Evolutionary conservation across 2,888 invertebrate species (phyloP), one percentile per base, ranked within the genome.

Genomic region (Tuberolachnus salignus): DNA sequence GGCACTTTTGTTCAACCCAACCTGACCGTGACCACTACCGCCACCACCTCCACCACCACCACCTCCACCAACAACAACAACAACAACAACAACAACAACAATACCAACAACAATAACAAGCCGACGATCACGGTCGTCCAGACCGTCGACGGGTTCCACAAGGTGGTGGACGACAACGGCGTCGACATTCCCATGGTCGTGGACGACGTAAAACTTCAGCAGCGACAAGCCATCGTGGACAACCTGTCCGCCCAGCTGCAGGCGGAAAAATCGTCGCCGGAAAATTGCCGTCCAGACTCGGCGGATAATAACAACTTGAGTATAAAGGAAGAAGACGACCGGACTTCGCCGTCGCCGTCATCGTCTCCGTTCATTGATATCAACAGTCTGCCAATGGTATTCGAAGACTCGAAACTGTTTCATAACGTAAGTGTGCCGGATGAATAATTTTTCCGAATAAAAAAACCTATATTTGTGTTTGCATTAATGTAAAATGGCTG

Each of bases 1-100:
- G 87, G 86, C 64, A 84, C 86, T 34, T 84, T 81, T 85, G 86
- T 83, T 85, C 87, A 81, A 85, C 75, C 84, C 84, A 66, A 81
- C 34, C 13, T 81, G 57, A 74, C 80, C 23, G 23, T 81, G 14
- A 73, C 78, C 16, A n/a, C n/a, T n/a, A n/a, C n/a, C n/a, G n/a
- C n/a, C n/a, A n/a, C n/a, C n/a, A n/a, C n/a, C n/a, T n/a, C n/a
- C n/a, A n/a, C n/a, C n/a, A n/a, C n/a, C n/a, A n/a, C n/a, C n/a
- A n/a, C n/a, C n/a, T n/a, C n/a, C n/a, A n/a, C n/a, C n/a, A n/a
- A n/a, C n/a, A n/a, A n/a, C n/a, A n/a, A n/a, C n/a, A n/a, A n/a
- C n/a, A 81, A 59, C 42, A 80, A 75, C 57, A 81, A 78, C 57
- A 81, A 80, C 34, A 66, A 66, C 23, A 55, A 11, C 13, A 70